Conservation (phyloP, 2,797 vertebrate genomes). For the Podargus strigoides region DNA sequence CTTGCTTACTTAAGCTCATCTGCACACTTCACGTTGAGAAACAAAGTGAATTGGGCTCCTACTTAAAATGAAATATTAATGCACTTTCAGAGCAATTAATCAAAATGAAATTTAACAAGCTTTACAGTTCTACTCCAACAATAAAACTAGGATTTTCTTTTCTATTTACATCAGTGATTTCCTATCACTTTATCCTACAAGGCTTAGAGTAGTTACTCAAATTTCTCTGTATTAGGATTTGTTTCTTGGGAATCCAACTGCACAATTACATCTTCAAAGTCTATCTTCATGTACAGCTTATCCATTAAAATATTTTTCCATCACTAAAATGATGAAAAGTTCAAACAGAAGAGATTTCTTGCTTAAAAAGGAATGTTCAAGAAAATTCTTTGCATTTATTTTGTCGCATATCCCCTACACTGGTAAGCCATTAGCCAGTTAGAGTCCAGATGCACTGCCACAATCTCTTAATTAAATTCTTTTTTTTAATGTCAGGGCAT, state of each 20-base stretch:
- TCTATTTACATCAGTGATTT: background rate
- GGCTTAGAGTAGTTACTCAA: background rate
- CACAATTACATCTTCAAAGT: background rate
- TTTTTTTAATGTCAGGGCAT: constrained; percentile 57
- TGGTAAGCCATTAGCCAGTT: constrained; percentile 23
- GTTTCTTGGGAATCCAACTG: background rate
- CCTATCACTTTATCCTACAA: background rate
- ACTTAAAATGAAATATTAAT: constrained; percentile 19
- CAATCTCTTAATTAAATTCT: constrained; percentile 59
- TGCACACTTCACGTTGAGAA: background rate
- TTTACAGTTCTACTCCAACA: background rate
- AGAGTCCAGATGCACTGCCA: constrained; percentile 40
- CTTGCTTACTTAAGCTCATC: constrained; percentile 5
- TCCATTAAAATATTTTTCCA: background rate
- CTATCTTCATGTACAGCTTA: background rate
- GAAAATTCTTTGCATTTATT: background rate
- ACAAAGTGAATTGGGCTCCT: background rate
- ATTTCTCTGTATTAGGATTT: background rate
- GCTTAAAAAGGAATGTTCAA: background rate
- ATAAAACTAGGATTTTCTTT: background rate
- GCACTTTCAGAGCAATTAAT: constrained; percentile 7
- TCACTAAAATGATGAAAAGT: background rate
- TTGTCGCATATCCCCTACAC: background rate
- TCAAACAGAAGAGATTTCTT: background rate
- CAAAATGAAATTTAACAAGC: constrained; percentile 17